Conservation (phyloP, 2,888 invertebrate genomes). For the Hypomecis punctinalis region DNA sequence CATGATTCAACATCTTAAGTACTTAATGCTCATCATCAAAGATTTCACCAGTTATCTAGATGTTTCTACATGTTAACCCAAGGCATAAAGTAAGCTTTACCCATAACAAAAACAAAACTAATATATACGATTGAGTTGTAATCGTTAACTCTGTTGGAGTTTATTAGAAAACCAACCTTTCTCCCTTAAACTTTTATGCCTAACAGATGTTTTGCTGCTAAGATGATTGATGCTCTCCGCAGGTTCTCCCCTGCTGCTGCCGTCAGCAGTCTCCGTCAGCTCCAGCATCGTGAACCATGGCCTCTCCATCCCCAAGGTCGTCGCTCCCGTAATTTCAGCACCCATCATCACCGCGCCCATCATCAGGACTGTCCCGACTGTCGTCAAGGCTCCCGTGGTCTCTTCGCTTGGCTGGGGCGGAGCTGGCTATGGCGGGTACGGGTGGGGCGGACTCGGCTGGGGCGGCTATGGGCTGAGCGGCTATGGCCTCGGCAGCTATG, state of each 20-base stretch:
- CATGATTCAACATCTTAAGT: too few relatives aligned
- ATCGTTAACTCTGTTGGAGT: too few relatives aligned
- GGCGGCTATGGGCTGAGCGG: conserved; percentile 27
- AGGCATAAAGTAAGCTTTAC: too few relatives aligned
- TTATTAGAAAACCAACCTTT: too few relatives aligned
- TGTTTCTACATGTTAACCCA: too few relatives aligned
- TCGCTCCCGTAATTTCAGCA: conserved; percentile 48
- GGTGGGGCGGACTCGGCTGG: conserved; percentile 37
- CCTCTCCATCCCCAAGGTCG: conserved; percentile 53
- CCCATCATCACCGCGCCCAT: conserved; percentile 49
- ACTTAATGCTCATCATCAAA: too few relatives aligned
- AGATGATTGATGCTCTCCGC: conserved; percentile 6
- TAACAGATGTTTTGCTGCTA: too few relatives aligned
- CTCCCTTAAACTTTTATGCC: too few relatives aligned
- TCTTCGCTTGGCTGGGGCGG: conserved; percentile 35
- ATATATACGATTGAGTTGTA: too few relatives aligned
- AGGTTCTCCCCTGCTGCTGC: conserved; percentile 43
- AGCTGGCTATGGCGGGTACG: conserved; percentile 7
- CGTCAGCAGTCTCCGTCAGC: conserved; percentile 56
- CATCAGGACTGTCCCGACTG: conserved; percentile 38
- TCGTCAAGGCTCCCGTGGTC: conserved; percentile 49
- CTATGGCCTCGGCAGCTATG: conserved; percentile 25
- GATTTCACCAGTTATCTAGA: too few relatives aligned
- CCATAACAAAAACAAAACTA: too few relatives aligned
- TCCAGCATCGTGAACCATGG: conserved; percentile 69